These are phyloP conservation scores for Erpobdella octoculata DNA, from an alignment of 2,888 invertebrate genomes.

Conservation along the genomic window DNA sequence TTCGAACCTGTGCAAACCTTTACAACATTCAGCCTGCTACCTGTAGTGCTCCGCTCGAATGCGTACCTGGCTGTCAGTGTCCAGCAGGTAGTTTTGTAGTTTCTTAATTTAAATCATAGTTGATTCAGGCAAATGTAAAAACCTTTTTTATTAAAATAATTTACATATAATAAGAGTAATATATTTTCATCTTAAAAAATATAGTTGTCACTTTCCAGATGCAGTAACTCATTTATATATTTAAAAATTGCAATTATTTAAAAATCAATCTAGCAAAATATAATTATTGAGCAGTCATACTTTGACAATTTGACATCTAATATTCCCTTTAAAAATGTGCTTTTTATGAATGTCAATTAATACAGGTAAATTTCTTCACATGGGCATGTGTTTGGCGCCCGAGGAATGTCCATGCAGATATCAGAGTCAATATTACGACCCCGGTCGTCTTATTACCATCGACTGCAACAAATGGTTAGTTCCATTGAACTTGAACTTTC, in stretches of 20 bases:
- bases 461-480: conserved; percentile 74
- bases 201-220: too few relatives aligned
- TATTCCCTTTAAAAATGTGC: too few relatives aligned
- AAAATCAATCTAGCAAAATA: too few relatives aligned
- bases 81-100: conserved; percentile 67
- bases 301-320: too few relatives aligned
- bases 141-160: too few relatives aligned
- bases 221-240: too few relatives aligned
- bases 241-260: background rate
- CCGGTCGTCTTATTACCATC: conserved; percentile 59
- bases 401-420: conserved; percentile 36
- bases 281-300: too few relatives aligned
- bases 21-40: conserved; percentile 31
- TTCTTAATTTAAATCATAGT: too few relatives aligned
- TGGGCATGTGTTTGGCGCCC: conserved; percentile 41
- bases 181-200: too few relatives aligned
- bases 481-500: too few relatives aligned
- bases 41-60: conserved; percentile 52
- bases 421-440: conserved; percentile 33
- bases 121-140: too few relatives aligned
- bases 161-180: too few relatives aligned
- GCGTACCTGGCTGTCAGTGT: conserved; percentile 81
- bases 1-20: conserved; percentile 61
- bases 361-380: conserved; percentile 59
- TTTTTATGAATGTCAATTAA: background rate